Percentiles rank a stretch among this genome's conserved stretches.
phyloP scores from a whole-genome alignment of 2,797 vertebrate species.

The Tinamus major region DNA sequence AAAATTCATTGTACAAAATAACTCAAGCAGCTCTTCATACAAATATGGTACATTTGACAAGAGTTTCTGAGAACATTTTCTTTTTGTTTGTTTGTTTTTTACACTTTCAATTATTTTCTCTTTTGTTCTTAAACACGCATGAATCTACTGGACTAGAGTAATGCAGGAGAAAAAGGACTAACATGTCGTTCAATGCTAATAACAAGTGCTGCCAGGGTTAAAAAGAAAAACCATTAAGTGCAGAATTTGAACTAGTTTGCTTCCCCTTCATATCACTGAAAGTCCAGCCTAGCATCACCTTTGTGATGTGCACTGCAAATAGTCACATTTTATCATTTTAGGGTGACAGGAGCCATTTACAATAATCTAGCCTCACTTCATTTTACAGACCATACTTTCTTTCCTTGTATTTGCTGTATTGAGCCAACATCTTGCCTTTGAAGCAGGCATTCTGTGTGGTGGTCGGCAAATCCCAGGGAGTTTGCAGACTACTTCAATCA shows the following conservation, averaged over 20 bases:
- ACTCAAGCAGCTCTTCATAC: slow-evolving; percentile 82
- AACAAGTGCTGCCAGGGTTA: slow-evolving; percentile 55
- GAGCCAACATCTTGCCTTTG: background rate
- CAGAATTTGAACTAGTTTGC: slow-evolving; percentile 22
- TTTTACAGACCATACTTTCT: background rate
- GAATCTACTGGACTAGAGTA: slow-evolving; percentile 63
- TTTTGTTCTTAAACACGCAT: slow-evolving; percentile 69
- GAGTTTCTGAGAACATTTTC: slow-evolving; percentile 74
- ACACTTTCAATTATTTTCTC: slow-evolving; percentile 64
- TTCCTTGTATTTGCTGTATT: background rate
- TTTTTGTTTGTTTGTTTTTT: slow-evolving; percentile 54
- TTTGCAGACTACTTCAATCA: background rate
- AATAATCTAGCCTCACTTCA: background rate
- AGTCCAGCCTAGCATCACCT: slow-evolving; percentile 5
- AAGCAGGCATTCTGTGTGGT: background rate
- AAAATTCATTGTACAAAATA: slow-evolving; percentile 84
- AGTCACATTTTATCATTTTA: background rate
- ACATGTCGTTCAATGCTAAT: background rate
- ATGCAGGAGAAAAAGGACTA: slow-evolving; percentile 39
- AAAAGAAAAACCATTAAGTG: slow-evolving; percentile 53
- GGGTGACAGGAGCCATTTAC: background rate
- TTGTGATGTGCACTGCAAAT: background rate
- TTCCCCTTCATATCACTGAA: background rate
- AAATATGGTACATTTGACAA: slow-evolving; percentile 84
- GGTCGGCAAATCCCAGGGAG: background rate